phyloP scores from a whole-genome alignment of 2,113 vertebrate genomes.

The human (Homo sapiens) region GRCh38 chr17:589001-589500 shows the following conservation, averaged over 20 bases:
- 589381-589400: background rate
- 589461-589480: background rate
- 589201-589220: too few species aligned
- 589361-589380: background rate
- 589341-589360: background rate
- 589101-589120: conserved; percentile 7
- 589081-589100: background rate
- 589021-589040: background rate
- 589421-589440: background rate
- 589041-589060: conserved; percentile 36
- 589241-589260: background rate
- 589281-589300: background rate
- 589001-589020: conserved; percentile 31
- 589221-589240: background rate
- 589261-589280: background rate
- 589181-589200: background rate
- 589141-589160: background rate
- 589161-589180: background rate
- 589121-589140: background rate
- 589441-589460: background rate
- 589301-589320: conserved; percentile 3
- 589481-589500: background rate
- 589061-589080: background rate
- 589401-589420: background rate
- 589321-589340: background rate